Conservation (phyloP, 2,113 vertebrate species). For the Austrofundulus limnaeus region DNA sequence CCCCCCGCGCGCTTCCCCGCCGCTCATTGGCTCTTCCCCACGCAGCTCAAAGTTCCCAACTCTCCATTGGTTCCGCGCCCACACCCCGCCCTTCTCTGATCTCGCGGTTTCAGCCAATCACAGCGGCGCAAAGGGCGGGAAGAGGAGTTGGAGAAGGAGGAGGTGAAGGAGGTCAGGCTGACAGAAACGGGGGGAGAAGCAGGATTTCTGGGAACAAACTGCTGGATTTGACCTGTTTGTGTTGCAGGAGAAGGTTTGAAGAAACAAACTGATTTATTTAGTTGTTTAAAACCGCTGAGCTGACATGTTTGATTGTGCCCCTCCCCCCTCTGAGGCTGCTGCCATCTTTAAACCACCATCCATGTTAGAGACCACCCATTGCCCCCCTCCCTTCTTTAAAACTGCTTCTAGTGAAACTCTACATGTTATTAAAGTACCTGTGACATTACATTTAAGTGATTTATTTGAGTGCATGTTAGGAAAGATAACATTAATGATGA, state of each 20-base stretch:
- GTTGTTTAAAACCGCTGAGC: not conserved
- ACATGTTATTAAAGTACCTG: too few species aligned
- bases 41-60: conserved; percentile 23
- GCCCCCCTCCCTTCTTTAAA: too few species aligned
- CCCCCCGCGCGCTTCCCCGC: not conserved
- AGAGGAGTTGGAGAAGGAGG: conserved; percentile 24
- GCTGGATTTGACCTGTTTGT: conserved; percentile 36
- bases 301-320: not conserved
- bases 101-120: conserved; percentile 58
- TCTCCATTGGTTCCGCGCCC: too few species aligned
- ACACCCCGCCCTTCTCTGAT: conserved; percentile 10
- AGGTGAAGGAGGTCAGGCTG: conserved; percentile 30
- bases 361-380: too few species aligned
- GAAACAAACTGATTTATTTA: not conserved
- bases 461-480: too few species aligned
- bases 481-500: too few species aligned
- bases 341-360: too few species aligned
- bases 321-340: too few species aligned
- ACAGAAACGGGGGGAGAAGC: conserved; percentile 31
- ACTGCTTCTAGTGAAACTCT: too few species aligned
- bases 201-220: conserved; percentile 37
- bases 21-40: conserved; percentile 47
- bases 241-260: conserved; percentile 13
- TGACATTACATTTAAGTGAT: too few species aligned
- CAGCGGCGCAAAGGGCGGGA: conserved; percentile 37